These are phyloP conservation scores for Elephas maximus DNA, from an alignment of 2,113 vertebrate genomes.

Conservation along the genomic window DNA sequence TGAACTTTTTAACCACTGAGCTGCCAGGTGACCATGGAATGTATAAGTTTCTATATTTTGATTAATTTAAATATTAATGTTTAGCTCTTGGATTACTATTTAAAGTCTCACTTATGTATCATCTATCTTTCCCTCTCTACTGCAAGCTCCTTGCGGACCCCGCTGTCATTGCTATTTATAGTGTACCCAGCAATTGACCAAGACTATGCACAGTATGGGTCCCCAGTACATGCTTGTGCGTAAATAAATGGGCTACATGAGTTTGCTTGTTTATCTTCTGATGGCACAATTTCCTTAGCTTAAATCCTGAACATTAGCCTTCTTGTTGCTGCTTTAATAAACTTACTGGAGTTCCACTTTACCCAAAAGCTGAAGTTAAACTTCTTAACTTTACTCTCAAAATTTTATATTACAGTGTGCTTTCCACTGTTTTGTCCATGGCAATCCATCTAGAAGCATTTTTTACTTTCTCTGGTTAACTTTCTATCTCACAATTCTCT, in stretches of 20 bases:
- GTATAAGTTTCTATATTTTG: neutral
- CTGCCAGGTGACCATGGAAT: neutral
- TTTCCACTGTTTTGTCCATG: neutral
- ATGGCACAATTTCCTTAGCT: neutral
- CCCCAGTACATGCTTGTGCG: neutral
- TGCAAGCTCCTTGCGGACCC: neutral
- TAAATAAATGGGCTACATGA: neutral
- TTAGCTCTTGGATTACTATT: neutral
- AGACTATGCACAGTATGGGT: neutral
- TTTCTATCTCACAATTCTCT: neutral
- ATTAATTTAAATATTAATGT: neutral
- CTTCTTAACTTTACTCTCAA: neutral
- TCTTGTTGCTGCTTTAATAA: neutral
- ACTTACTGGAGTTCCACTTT: neutral
- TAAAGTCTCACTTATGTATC: neutral
- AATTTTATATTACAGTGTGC: neutral
- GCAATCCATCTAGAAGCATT: neutral
- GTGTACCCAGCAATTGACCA: neutral
- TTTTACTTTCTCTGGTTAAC: neutral
- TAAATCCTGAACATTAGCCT: neutral
- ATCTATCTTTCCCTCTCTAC: neutral
- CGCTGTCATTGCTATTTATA: neutral
- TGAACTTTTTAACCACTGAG: no score
- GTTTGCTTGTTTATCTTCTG: neutral
- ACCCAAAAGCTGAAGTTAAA: neutral